Evolutionary conservation across 2,797 vertebrate genomes (phyloP).

Genomic region (Enteromius fasciolatus): DNA sequence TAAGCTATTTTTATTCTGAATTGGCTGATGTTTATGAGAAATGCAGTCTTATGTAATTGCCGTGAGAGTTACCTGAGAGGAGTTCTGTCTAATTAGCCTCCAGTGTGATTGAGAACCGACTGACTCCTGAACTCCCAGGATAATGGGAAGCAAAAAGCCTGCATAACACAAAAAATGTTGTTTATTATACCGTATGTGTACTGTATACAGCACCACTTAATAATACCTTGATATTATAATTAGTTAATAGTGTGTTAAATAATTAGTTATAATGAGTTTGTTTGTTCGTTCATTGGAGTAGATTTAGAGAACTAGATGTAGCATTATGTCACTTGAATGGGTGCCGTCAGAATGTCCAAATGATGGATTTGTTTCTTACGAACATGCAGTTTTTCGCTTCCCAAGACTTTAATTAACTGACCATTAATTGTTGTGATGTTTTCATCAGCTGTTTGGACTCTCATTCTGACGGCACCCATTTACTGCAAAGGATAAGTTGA

Average conservation of each 20-base stretch:
- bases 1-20: conserved; percentile 81
- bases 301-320: not conserved
- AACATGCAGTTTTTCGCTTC: too few relatives aligned
- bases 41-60: conserved; percentile 82
- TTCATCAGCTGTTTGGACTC: too few relatives aligned
- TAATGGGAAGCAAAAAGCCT: not conserved
- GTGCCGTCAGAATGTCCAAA: not conserved
- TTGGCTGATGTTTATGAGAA: conserved; percentile 81
- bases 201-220: not conserved
- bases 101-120: conserved; percentile 63
- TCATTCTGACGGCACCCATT: not conserved
- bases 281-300: not conserved
- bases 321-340: not conserved
- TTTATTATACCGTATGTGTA: not conserved
- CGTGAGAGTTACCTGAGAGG: conserved; percentile 78
- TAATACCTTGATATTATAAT: not conserved
- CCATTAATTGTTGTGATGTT: too few relatives aligned
- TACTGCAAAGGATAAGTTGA: not conserved
- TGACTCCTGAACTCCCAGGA: conserved; percentile 37
- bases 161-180: not conserved
- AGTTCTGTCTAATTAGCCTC: conserved; percentile 75
- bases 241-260: too few relatives aligned
- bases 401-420: too few relatives aligned
- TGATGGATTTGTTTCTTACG: too few relatives aligned
- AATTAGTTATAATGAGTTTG: not conserved